phyloP scores from a whole-genome alignment of 2,797 vertebrate genomes.

The Pseudomugil gertrudae region DNA sequence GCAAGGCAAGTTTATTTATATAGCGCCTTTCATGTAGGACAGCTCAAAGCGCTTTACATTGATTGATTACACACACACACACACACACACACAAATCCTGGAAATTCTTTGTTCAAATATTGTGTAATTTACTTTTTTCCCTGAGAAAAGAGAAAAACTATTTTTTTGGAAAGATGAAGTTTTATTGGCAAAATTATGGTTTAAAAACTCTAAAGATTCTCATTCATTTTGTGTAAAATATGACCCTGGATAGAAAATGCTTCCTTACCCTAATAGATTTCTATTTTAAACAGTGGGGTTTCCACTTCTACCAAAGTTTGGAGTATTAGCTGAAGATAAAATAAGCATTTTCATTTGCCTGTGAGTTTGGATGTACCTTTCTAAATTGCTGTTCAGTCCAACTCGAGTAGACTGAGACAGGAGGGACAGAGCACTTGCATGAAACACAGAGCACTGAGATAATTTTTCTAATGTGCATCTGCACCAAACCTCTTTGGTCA shows the following conservation, averaged over 20 bases:
- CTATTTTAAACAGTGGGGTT: conserved; percentile 72
- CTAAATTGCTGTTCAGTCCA: conserved; percentile 68
- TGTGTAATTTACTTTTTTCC: conserved; percentile 30
- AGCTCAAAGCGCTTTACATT: no score
- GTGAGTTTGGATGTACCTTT: conserved; percentile 68
- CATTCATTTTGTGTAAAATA: conserved; percentile 44
- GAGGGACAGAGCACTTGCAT: conserved; percentile 31
- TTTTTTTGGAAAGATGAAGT: background rate
- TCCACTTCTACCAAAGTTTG: conserved; percentile 61
- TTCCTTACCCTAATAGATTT: conserved; percentile 66
- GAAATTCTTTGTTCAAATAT: no score
- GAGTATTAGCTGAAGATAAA: conserved; percentile 50
- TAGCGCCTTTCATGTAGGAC: no score
- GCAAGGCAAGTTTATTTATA: no score
- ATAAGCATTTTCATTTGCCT: conserved; percentile 60
- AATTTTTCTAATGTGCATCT: conserved; percentile 77
- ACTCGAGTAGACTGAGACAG: conserved; percentile 45
- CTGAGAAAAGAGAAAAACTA: conserved; percentile 15
- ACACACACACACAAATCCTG: no score
- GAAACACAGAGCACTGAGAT: conserved; percentile 63
- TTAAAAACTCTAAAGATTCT: conserved; percentile 50
- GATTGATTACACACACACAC: background rate
- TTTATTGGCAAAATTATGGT: conserved; percentile 22
- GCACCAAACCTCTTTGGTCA: conserved; percentile 73
- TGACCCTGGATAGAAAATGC: conserved; percentile 64